phyloP scores from a whole-genome alignment of 2,888 invertebrate genomes.

The Limnephilus marmoratus region DNA sequence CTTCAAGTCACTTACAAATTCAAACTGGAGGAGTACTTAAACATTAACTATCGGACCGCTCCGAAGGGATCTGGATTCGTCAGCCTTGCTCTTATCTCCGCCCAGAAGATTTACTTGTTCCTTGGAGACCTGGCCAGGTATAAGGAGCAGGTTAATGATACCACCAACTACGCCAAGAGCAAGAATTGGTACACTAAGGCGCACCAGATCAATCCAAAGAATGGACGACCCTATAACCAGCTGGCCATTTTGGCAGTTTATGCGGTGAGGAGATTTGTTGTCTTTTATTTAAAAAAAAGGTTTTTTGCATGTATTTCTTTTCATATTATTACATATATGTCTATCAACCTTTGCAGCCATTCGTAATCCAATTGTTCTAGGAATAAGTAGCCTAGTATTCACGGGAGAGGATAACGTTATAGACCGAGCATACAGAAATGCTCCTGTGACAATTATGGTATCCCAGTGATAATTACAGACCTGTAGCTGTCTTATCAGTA shows the following conservation, averaged over 20 bases:
- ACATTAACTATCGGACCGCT: conserved; percentile 78
- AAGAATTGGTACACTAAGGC: conserved; percentile 94
- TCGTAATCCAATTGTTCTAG: no score
- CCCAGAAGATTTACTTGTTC: conserved; percentile 92
- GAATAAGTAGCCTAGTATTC: no score
- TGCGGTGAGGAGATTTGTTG: conserved; percentile 77
- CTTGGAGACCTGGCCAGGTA: conserved; percentile 96
- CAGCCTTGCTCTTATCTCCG: conserved; percentile 88
- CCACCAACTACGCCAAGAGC: conserved; percentile 85
- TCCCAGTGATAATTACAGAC: no score
- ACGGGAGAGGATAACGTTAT: no score
- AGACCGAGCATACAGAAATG: no score
- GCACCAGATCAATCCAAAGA: conserved; percentile 94
- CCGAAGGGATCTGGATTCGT: conserved; percentile 82
- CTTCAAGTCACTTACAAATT: conserved; percentile 88
- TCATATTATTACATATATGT: no score
- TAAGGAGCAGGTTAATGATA: conserved; percentile 89
- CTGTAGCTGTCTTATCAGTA: no score
- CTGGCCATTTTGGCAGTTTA: conserved; percentile 92
- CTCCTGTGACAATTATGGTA: no score
- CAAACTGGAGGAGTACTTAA: conserved; percentile 80
- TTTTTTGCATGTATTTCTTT: neutral
- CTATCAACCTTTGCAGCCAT: no score
- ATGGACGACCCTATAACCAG: conserved; percentile 97
- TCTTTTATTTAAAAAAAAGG: neutral